Evolutionary conservation across 2,113 vertebrate species (phyloP), one percentile per base, ranked within the genome.

Genomic region (Nyctibius bracteatus): DNA sequence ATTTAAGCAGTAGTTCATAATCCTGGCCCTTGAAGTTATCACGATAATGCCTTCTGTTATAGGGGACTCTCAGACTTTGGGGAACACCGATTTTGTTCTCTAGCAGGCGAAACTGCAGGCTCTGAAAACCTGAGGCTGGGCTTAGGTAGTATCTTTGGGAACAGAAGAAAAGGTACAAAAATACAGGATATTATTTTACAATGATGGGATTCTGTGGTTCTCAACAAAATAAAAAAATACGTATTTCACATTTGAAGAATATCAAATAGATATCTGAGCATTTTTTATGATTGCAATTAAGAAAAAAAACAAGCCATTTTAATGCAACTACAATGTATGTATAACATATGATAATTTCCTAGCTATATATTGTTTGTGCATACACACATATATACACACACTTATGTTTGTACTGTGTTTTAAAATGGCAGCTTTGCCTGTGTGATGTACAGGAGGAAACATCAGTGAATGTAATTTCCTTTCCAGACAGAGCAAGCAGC

Each of bases 61-160:
- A 99, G 5, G 99, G 99, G 24, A 99, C 99, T 95, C 99, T 98
- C 96, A 99, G 92, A 77, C 97, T 99, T 88, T 99, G 99, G 3
- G 98, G 98, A 67, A 99, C 98, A 8, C 99, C 99, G 30, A 99
- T 99, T 97, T 99, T 99, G 97, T 99, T 99, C 94, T 99, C 99
- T 51, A 99, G 71, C 33, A 99, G 95, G 33, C 99, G 98, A 85
- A 99, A 99, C 91, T 99, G 99, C 73, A 99, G 97, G 77, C 99
- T 99, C 95, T 99, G 99, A 94, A 99, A 99, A 71, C 99, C 99
- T 8, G 99, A 99, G 24, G 99, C 99, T 28, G 99, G 98, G 61
- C 98, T 93, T 75, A 99, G 96, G 94, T 99, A 98, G 58, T 99
- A 99, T 95, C 99, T 99, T 89, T 78, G 52, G 54, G 75, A 94